phyloP scores from a whole-genome alignment of 2,888 invertebrate genomes.

The Rhyacophila evoluta region DNA sequence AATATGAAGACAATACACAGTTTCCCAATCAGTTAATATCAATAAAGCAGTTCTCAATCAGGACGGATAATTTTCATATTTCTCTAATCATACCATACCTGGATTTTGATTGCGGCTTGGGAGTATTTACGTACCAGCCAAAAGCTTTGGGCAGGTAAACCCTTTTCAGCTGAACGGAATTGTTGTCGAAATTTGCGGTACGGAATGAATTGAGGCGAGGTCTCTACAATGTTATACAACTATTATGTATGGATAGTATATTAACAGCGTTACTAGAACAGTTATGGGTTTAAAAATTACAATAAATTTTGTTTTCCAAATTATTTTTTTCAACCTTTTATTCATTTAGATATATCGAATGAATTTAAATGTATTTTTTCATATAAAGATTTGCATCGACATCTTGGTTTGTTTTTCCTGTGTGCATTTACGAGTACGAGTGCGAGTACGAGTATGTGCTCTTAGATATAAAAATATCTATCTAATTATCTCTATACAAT shows the following conservation, averaged over 20 bases:
- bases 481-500: too few relatives aligned
- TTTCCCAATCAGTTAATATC: not conserved
- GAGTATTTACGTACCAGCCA: not conserved
- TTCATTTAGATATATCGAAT: too few relatives aligned
- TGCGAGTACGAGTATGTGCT: too few relatives aligned
- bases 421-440: too few relatives aligned
- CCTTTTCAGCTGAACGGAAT: not conserved
- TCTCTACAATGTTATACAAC: not conserved
- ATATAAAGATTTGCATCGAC: too few relatives aligned
- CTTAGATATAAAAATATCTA: too few relatives aligned
- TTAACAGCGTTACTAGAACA: not conserved
- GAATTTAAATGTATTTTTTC: too few relatives aligned
- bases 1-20: not conserved
- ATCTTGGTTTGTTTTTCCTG: too few relatives aligned
- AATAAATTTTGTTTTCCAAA: too few relatives aligned
- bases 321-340: too few relatives aligned
- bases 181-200: conserved; percentile 12
- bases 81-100: not conserved
- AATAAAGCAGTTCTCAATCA: not conserved
- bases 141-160: conserved; percentile 7
- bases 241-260: not conserved
- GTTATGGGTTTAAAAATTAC: too few relatives aligned
- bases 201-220: not conserved
- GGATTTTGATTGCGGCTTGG: not conserved
- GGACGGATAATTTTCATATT: not conserved